These are phyloP conservation scores for Hirtodrosophila cameraria DNA, from an alignment of 2,888 invertebrate species.

Conservation along the genomic window DNA sequence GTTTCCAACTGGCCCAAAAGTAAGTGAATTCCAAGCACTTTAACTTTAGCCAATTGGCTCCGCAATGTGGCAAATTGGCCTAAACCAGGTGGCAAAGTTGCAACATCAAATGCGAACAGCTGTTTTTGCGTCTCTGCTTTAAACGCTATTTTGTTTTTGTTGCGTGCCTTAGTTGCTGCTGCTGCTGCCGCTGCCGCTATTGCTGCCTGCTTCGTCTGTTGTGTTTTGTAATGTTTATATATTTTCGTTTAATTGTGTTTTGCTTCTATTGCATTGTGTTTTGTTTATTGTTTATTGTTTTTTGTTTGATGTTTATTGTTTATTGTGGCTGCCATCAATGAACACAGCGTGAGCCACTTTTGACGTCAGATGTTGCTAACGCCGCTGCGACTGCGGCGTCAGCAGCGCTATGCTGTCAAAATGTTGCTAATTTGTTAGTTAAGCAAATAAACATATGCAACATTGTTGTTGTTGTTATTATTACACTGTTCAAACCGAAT, in stretches of 20 bases:
- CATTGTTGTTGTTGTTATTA: slow-evolving; percentile 4
- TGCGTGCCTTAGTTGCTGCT: slow-evolving; percentile 24
- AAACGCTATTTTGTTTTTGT: slow-evolving; percentile 45
- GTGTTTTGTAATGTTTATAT: slow-evolving; percentile 36
- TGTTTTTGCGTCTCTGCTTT: slow-evolving; percentile 54
- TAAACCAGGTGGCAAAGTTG: slow-evolving; percentile 22
- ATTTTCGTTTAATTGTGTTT: slow-evolving; percentile 22
- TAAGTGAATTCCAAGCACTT: slow-evolving; percentile 28
- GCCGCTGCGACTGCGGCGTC: not conserved
- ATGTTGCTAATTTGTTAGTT: slow-evolving; percentile 35
- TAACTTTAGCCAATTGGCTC: slow-evolving; percentile 10
- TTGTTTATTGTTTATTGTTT: slow-evolving; percentile 16
- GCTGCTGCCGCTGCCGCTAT: slow-evolving; percentile 12
- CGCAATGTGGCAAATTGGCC: slow-evolving; percentile 12
- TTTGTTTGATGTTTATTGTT: slow-evolving; percentile 19
- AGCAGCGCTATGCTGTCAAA: slow-evolving; percentile 4
- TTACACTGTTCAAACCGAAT: too few relatives aligned
- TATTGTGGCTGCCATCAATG: slow-evolving; percentile 9
- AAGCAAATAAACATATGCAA: slow-evolving; percentile 16
- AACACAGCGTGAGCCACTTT: slow-evolving; percentile 24
- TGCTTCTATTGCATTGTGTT: slow-evolving; percentile 8
- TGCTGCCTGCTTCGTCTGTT: slow-evolving; percentile 1
- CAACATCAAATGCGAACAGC: slow-evolving; percentile 52
- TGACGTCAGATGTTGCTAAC: slow-evolving; percentile 29
- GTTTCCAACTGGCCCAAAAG: slow-evolving; percentile 4